Evolutionary conservation across 2,113 vertebrate species (phyloP).

Genomic region (Myiagra hebetior): DNA sequence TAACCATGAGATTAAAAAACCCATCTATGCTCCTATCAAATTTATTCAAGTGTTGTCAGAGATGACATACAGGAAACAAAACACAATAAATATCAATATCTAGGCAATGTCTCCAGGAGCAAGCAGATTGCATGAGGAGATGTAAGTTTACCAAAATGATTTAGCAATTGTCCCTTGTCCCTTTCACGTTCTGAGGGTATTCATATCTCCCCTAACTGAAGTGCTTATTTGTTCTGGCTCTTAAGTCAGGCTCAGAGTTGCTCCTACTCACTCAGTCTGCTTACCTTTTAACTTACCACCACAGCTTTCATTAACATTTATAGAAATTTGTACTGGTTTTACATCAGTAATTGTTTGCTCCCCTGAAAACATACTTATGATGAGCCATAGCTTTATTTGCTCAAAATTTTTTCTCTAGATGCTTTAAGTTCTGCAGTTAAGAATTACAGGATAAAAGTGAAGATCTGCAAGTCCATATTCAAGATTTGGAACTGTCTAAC

Average conservation of each 20-base stretch:
- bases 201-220: background rate
- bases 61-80: conserved; percentile 57
- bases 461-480: background rate
- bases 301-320: background rate
- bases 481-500: background rate
- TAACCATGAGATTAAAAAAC: background rate
- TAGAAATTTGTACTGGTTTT: background rate
- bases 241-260: background rate
- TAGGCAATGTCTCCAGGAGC: background rate
- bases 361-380: background rate
- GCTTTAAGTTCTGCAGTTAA: background rate
- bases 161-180: background rate
- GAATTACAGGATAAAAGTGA: background rate
- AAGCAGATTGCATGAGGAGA: background rate
- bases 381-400: background rate
- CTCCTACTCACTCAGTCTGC: background rate
- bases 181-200: background rate
- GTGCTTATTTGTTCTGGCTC: background rate
- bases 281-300: background rate
- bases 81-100: background rate
- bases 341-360: background rate
- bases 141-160: background rate
- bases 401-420: background rate
- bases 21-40: conserved; percentile 1
- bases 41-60: conserved; percentile 57